These are phyloP conservation scores for Pelmatolapia mariae DNA, from an alignment of 2,113 vertebrate species.

Conservation along the genomic window DNA sequence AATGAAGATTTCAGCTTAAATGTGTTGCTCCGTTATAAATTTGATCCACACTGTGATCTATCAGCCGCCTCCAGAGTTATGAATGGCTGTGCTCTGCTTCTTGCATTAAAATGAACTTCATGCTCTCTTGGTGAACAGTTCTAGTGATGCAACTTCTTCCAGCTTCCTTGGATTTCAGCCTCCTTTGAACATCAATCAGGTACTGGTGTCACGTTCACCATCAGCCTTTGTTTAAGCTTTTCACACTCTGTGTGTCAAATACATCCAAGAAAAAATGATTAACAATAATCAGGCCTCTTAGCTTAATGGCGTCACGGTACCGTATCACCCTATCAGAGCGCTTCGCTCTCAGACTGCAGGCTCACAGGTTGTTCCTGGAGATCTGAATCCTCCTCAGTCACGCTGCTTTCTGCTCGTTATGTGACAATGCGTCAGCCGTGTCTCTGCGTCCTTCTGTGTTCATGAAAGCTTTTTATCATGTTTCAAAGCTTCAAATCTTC, in stretches of 20 bases:
- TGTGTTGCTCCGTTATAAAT: background rate
- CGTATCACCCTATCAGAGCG: background rate
- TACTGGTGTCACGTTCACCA: background rate
- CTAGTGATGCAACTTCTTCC: background rate
- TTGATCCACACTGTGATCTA: background rate
- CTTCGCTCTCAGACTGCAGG: background rate
- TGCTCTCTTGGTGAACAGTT: fast-evolving
- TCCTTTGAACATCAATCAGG: background rate
- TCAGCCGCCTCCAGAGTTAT: fast-evolving
- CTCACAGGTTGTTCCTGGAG: fast-evolving
- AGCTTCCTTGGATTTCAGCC: background rate
- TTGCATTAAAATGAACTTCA: background rate
- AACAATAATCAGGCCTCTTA: background rate
- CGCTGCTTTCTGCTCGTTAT: background rate
- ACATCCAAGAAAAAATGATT: background rate
- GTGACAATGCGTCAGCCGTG: fast-evolving
- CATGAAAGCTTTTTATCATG: background rate
- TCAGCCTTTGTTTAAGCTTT: background rate
- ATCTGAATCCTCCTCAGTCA: background rate
- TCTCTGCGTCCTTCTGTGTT: background rate
- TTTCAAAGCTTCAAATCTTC: background rate
- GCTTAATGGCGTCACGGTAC: background rate
- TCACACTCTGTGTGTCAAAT: background rate
- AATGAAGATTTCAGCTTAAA: background rate
- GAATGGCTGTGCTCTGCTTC: background rate